Evolutionary conservation across 2,888 invertebrate species (phyloP), one percentile per base, ranked within the genome.

Genomic region (Linnaemya vulpina): DNA sequence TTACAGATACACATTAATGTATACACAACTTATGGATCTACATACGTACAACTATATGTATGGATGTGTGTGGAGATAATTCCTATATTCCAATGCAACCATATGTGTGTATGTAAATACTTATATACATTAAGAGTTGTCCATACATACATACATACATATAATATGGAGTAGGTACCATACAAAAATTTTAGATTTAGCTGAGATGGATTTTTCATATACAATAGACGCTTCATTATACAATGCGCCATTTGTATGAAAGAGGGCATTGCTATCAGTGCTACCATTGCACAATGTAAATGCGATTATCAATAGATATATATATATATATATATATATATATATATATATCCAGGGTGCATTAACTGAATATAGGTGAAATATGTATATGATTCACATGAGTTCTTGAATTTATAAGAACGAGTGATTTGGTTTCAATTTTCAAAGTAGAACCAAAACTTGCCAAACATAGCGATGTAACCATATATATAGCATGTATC

Each of bases 221-320:
- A 82, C 55, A 71, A 62, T 65, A 58, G 78, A 74, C 74, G 74
- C 58, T 81, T 78, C 25, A 63, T 51, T 70, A 60, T 74, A 76
- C 65, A 82, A 82, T 86, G 71, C 83, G 79, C 82, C 82, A 86
- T 83, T 83, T 83, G 25, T 58, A 65, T 30, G 5, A 71, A 75
- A n/a, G 65, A 65, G 46, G 46, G n/a, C 60, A 70, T 40, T 53
- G 49, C 40, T 13, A 20, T 4, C 20, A 10, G 78, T 11, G 84
- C 63, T 82, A 17, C 80, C 83, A 20, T 51, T 10, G n/a, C 17
- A 38, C 10, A 20, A 35, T 40, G 15, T 15, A 40, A 30, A 15
- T 15, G 1, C 15, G 25, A 43, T 3, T 38, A 11, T 13, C 0
- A 40, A 49, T n/a, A n/a, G n/a, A n/a, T n/a, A n/a, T n/a, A n/a